Evolutionary conservation across 92 coral and sea anemone genomes (phyloP).

Genomic region (Umimayanthus kanabou): DNA sequence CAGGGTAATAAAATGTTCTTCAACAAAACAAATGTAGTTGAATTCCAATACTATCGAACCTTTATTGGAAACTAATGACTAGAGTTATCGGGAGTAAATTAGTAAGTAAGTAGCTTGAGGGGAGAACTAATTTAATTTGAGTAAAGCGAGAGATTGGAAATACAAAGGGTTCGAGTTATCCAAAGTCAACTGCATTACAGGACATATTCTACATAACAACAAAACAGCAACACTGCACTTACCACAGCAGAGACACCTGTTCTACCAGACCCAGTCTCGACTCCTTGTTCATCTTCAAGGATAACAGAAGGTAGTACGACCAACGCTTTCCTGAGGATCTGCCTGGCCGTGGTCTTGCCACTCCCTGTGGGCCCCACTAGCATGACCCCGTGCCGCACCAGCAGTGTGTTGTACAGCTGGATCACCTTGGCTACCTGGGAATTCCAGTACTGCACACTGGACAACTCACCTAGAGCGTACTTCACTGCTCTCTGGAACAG

Average conservation of each 20-base stretch:
- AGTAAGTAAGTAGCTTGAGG: too few species aligned
- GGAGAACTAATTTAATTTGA: too few species aligned
- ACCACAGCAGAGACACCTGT: constrained; percentile 28
- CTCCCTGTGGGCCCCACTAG: constrained; percentile 97
- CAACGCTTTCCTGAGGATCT: constrained; percentile 87
- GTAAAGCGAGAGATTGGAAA: too few species aligned
- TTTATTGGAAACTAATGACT: too few species aligned
- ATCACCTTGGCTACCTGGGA: constrained; percentile 86
- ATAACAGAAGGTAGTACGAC: constrained; percentile 76
- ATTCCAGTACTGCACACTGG: constrained; percentile 68
- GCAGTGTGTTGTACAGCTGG: constrained; percentile 78
- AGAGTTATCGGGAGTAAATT: too few species aligned
- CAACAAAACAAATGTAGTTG: too few species aligned
- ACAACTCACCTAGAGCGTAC: constrained; percentile 74
- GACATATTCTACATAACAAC: not conserved
- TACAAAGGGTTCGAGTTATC: not conserved
- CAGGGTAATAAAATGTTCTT: too few species aligned
- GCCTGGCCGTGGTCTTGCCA: constrained; percentile 91
- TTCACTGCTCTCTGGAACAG: constrained; percentile 71
- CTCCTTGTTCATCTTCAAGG: constrained; percentile 47
- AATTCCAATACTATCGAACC: too few species aligned
- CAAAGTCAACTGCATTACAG: too few species aligned
- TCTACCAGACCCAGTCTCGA: constrained; percentile 25
- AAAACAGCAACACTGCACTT: not conserved
- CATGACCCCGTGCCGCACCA: constrained; percentile 88